A percentile compares a stretch with the other conserved stretches of the same genome.
phyloP scores from a whole-genome alignment of 2,797 vertebrate genomes.

The Myiotriccus ornatus region DNA sequence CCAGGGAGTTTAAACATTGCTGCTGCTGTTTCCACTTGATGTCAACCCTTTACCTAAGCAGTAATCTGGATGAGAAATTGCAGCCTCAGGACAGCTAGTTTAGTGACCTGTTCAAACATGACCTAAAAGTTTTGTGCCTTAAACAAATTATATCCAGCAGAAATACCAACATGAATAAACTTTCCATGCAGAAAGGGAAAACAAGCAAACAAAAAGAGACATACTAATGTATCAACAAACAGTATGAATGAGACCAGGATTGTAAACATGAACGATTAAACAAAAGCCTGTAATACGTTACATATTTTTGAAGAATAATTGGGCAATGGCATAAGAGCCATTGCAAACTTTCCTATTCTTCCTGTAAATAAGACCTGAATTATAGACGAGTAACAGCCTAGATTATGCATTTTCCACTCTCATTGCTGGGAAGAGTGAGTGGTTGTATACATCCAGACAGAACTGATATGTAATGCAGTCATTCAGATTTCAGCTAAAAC shows the following conservation, averaged over 20 bases:
- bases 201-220: not conserved
- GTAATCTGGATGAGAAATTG: not conserved
- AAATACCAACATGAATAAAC: not conserved
- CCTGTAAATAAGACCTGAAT: not conserved
- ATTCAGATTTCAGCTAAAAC: not conserved
- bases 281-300: not conserved
- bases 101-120: not conserved
- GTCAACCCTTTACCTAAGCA: not conserved
- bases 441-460: rapidly evolving
- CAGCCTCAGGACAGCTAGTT: not conserved
- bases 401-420: not conserved
- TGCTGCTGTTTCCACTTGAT: not conserved
- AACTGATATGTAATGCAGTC: not conserved
- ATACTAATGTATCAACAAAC: not conserved
- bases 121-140: not conserved
- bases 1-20: not conserved
- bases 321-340: not conserved
- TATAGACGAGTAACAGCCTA: not conserved
- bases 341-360: not conserved
- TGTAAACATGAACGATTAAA: not conserved
- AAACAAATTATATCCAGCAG: not conserved
- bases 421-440: not conserved
- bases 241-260: not conserved
- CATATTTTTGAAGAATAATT: not conserved
- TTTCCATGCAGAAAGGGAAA: not conserved